Evolutionary conservation across 1,140 invertebrate genomes (phyloP), one percentile per base, ranked within the genome.

Genomic region (Saccostrea cuccullata): DNA sequence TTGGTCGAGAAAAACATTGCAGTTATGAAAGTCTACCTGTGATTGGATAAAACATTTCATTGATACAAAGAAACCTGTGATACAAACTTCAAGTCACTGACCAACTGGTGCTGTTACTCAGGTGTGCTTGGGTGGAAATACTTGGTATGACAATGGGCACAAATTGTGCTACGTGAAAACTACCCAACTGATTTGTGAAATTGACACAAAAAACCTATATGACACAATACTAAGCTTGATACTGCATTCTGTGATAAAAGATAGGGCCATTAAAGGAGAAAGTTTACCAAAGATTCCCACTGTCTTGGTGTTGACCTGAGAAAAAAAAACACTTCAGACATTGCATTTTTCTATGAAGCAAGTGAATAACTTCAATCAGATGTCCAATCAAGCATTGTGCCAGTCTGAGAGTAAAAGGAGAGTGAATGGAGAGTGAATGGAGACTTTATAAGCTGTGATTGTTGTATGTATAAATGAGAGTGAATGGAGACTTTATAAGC

Each of bases 31-130:
- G 70, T 36, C 70, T 30, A 15, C 70, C n/a, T 77, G 70, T 77
- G 70, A 77, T 30, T 77, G 30, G 23, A 77, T 26, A 77, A 77
- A 77, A 40, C 70, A 77, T 77, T 77, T 77, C 70, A 77, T 36
- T 77, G 70, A 77, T 77, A 77, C 70, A 77, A 77, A 77, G 70
- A 30, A 77, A 36, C 23, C 70, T 77, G 70, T 77, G 70, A 77
- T 77, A 77, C 26, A 77, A 77, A 77, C 70, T 77, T 30, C 70
- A 9, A 64, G 70, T 77, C 70, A 77, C 70, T 77, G 70, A 77
- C 70, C 23, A 77, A 23, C 15, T 77, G 70, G 70, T 77, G 70
- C 70, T 77, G 70, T 30, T 77, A 77, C 70, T 77, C 70, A 30
- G 70, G 70, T 77, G 26, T 77, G 70, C 30, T 77, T 77, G 70